Base-by-base conservation (phyloP, 64 coral and sea anemone species). In the Platygyra sinensis region DNA sequence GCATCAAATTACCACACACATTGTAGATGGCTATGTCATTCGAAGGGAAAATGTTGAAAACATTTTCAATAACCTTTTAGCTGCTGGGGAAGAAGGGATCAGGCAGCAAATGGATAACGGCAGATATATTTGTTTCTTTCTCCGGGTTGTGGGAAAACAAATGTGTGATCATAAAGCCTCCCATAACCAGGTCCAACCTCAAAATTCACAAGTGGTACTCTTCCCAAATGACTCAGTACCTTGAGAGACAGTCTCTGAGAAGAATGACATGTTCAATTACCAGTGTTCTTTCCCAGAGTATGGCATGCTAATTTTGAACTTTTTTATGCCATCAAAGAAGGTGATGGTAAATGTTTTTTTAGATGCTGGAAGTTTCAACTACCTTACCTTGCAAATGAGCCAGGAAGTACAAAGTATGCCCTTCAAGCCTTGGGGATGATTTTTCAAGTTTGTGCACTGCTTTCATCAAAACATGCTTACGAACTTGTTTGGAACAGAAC, bases 191-290 rank as follows among this genome's bases (percentile, higher is more conserved):
- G 55, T 89, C 10, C 76, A 19, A 78, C 4, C 76, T 52, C 9
- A 25, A 27, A 51, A 79, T 79, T 30, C 77, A 57, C 77, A 79
- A 79, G 77, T 52, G 77, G 29, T 79, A 79, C 77, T 79, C 14
- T 60, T 79, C 32, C n/a, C n/a, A n/a, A n/a, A n/a, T n/a, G n/a
- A n/a, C n/a, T n/a, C n/a, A n/a, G n/a, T n/a, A 67, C 55, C 62
- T 79, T 78, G 52, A 79, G 30, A 78, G 50, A 77, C 38, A 80
- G 30, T 78, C 61, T 62, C 74, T 80, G 75, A 89, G 31, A 83
- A 72, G 54, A 87, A 94, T 94, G 93, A 90, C 64, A 94, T 94
- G 87, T 94, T 86, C 54, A 94, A 90, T 89, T 90, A 90, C 73
- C 93, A 90, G 69, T 89, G 88, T 63, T 89, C 93, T 64, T 72